Base-by-base conservation (phyloP, 2,113 vertebrate genomes). In the Boulengeromyrus knoepffleri region DNA sequence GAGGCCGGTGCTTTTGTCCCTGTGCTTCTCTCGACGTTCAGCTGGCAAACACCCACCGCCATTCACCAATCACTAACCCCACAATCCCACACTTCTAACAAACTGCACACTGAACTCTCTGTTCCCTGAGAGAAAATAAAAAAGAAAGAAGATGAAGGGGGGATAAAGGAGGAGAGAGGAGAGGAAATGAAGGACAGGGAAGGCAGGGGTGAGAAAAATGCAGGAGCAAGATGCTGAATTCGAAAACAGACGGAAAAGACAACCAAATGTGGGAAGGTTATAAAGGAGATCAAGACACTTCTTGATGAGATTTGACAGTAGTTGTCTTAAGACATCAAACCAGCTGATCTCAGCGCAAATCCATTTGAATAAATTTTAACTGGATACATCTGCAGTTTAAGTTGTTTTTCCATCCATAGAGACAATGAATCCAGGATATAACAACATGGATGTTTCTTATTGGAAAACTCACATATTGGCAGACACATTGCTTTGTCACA, bases 51-150 rank as follows among this genome's bases (percentile, higher is more conserved):
- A 47, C 39, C 45, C 24, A 19, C 17, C 39, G 0, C 17, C 77
- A 45, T 45, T 42, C 13, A 27, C 77, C 77, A 7, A 17, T 8
- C 36, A 39, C 15, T 10, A 19, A 42, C 83, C 83, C 45, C 83
- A 85, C 83, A 47, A 85, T 45, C 42, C 83, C 83, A 85, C 83
- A 85, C 83, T 47, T 21, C 83, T 85, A 36, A 36, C 87, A 24
- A 66, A 24, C 39, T 12, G 27, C 56, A 88, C 87, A 88, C 87
- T 88, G 87, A 42, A 42, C 56, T 45, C 87, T 88, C 87, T 88
- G 87, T 88, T 88, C 87, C 36, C 87, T 5, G 53, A 19, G 87
- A 62, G 39, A 88, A 53, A 88, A 45, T 47, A 47, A 88, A 53
- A 53, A n/a, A 36, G 39, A 31, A 45, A 46, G 49, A 9, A 66